Evolutionary conservation across 1,140 invertebrate genomes (phyloP), one percentile per base, ranked within the genome.

Genomic region (Pseudomyrmex gracilis): DNA sequence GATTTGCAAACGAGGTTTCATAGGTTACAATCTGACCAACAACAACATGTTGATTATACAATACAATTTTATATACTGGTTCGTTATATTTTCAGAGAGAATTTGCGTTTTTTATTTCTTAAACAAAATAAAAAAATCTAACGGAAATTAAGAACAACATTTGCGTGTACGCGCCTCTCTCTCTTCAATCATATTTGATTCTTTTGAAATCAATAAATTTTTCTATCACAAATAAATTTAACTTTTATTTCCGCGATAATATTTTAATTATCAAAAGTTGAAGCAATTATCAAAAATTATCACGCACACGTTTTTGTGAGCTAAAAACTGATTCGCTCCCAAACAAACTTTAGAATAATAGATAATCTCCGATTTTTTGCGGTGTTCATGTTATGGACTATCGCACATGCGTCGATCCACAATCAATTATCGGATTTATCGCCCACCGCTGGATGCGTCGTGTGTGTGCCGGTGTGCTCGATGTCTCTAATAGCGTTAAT

Each of bases 401-500:
- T 45, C 45, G 64, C 61, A 66, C 51, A 64, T 22, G 55, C 51
- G 73, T 68, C 57, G 73, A 64, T 83, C 73, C 82, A 83, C 63
- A 74, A 87, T 87, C 83, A 77, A 82, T 86, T 84, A 87, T 53
- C 68, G 73, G 67, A 82, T 82, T 89, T 85, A 87, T 85, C 73
- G 76, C 47, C 49, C n/a, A 73, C 17, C 61, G 47, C 22, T 53
- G 2, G 49, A 60, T 58, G 57, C 7, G 58, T 12, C 45, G 24
- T 57, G 15, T 45, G 74, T 51, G 63, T 49, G n/a, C 22, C 57
- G 60, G 64, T 47, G 64, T 80, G 66, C 71, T 83, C 78, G 83
- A 51, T 88, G 71, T 74, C 84, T 86, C 87, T 89, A 89, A 90
- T 90, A 82, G 85, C 78, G 77, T 77, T 90, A 90, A 90, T 90